Evolutionary conservation across 30 jellyfish, hydroid and myxozoan species (phyloP).

Genomic region (Turritopsis dohrnii): DNA sequence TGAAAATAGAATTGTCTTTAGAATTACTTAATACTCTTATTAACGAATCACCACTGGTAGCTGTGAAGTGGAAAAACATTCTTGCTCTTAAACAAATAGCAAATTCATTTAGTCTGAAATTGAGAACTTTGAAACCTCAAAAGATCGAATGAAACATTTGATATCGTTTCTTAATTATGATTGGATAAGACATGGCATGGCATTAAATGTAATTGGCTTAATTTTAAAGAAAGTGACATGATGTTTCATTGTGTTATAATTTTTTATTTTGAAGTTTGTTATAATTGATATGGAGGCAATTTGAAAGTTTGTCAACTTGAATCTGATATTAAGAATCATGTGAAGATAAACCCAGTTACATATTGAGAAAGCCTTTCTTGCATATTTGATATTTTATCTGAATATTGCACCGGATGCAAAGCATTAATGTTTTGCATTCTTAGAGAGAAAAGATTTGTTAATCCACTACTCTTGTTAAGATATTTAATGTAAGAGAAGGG

Average conservation of each 20-base stretch:
- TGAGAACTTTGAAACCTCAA: neutral
- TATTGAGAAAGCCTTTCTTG: neutral
- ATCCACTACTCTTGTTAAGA: too few relatives aligned
- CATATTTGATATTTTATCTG: too few relatives aligned
- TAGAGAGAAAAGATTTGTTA: neutral
- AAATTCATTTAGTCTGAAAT: neutral
- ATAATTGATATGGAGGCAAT: neutral
- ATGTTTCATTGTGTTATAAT: neutral
- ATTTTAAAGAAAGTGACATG: neutral
- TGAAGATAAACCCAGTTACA: too few relatives aligned
- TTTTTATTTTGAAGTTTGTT: neutral
- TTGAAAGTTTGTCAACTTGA: neutral
- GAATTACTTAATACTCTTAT: neutral
- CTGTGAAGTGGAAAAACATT: neutral
- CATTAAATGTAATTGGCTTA: neutral
- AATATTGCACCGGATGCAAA: neutral
- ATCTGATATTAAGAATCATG: neutral
- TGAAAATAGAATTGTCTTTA: neutral
- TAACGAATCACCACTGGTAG: neutral
- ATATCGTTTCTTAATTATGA: neutral
- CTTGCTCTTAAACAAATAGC: neutral
- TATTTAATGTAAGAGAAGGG: neutral
- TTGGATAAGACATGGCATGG: neutral
- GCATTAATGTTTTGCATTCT: neutral
- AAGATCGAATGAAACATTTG: neutral